phyloP scores from a whole-genome alignment of 2,888 invertebrate genomes.

The Cistogaster globosa region DNA sequence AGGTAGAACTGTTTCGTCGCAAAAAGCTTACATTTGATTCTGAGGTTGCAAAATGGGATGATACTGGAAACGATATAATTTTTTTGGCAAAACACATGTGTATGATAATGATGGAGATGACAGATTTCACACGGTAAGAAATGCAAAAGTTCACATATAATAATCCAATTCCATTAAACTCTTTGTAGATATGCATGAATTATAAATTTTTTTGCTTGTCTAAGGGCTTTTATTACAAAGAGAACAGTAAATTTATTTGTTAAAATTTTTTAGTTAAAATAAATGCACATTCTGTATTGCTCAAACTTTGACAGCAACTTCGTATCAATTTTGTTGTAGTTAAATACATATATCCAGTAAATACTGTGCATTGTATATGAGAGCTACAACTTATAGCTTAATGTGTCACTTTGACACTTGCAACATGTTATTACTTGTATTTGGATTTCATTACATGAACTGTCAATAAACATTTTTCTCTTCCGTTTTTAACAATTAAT shows the following conservation, averaged over 20 bases:
- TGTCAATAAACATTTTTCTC: not conserved
- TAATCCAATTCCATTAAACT: no score
- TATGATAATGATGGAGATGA: no score
- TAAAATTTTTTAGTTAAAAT: no score
- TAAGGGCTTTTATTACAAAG: no score
- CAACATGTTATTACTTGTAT: slow-evolving; percentile 6
- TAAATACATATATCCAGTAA: not conserved
- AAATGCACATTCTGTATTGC: no score
- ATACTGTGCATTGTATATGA: not conserved
- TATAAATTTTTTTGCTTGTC: no score
- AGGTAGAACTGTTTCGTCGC: slow-evolving; percentile 96
- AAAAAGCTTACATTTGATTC: slow-evolving; percentile 98
- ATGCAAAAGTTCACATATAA: no score
- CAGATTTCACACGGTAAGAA: no score
- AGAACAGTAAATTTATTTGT: no score
- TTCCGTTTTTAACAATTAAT: not conserved
- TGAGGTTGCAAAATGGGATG: slow-evolving; percentile 99
- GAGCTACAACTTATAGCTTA: not conserved
- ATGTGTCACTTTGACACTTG: slow-evolving; percentile 5
- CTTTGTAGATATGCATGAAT: no score
- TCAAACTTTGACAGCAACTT: no score
- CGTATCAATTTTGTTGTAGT: no score
- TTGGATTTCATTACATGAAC: not conserved
- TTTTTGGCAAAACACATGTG: slow-evolving; percentile 99
- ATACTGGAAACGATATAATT: slow-evolving; percentile 99